phyloP scores from a whole-genome alignment of 2,888 invertebrate genomes.

The Empis livida region DNA sequence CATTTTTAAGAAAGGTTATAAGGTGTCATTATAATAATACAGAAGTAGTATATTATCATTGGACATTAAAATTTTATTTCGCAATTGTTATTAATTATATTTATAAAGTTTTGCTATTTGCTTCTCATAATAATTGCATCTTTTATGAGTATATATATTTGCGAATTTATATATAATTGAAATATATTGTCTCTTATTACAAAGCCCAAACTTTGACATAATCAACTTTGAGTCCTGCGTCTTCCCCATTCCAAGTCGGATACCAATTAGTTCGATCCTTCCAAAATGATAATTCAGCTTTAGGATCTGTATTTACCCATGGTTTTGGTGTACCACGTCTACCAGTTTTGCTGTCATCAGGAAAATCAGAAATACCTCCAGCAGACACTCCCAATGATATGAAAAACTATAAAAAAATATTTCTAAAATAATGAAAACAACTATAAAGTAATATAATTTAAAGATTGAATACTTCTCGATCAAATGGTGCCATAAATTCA shows the following conservation, averaged over 20 bases:
- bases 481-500: background rate
- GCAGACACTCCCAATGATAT: conserved; percentile 64
- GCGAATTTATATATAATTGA: too few relatives aligned
- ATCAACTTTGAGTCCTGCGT: background rate
- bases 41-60: too few relatives aligned
- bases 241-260: background rate
- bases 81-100: too few relatives aligned
- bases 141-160: too few relatives aligned
- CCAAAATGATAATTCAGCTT: conserved; percentile 60
- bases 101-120: too few relatives aligned
- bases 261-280: background rate
- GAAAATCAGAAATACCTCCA: conserved; percentile 61
- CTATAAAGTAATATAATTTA: too few relatives aligned
- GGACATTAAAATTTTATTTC: too few relatives aligned
- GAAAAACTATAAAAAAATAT: conserved; percentile 53
- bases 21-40: too few relatives aligned
- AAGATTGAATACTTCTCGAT: background rate
- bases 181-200: too few relatives aligned
- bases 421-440: background rate
- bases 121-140: too few relatives aligned
- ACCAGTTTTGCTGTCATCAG: conserved; percentile 36
- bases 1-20: too few relatives aligned
- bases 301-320: conserved; percentile 56
- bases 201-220: background rate
- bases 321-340: conserved; percentile 42